A percentile compares a stretch with the other conserved stretches of the same genome.
Conservation (phyloP, 1,140 invertebrate species). For the Hylyphantes graminicola region DNA sequence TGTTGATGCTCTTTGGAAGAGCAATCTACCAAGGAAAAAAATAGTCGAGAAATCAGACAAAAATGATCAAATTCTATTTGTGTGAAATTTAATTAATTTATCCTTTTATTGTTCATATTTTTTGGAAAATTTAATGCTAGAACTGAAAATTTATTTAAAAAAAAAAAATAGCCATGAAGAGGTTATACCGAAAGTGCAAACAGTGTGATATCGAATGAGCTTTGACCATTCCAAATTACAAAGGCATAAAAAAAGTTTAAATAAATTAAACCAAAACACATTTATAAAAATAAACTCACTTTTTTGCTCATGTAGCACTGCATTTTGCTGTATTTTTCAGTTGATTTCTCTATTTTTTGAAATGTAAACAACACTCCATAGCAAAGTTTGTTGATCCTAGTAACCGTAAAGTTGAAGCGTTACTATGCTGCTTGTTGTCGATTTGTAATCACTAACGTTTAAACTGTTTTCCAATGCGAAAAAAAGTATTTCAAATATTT, state of each 20-base stretch:
- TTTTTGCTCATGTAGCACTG: slow-evolving; percentile 54
- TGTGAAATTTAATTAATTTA: not conserved
- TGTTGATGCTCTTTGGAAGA: slow-evolving; percentile 92
- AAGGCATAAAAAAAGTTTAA: not conserved
- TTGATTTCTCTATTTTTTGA: not conserved
- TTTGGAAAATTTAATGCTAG: not conserved
- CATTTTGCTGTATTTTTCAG: not conserved
- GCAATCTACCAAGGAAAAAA: slow-evolving; percentile 77
- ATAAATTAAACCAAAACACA: not conserved
- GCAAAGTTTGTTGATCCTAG: not conserved
- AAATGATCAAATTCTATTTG: not conserved
- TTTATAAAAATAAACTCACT: not conserved
- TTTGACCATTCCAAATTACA: too few species aligned
- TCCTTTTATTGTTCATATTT: not conserved
- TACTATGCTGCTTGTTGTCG: not conserved
- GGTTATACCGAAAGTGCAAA: not conserved
- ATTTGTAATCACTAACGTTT: not conserved
- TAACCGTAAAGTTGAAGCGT: not conserved
- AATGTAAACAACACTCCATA: slow-evolving; percentile 1
- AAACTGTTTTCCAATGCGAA: not conserved
- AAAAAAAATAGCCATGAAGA: not conserved
- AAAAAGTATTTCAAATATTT: too few species aligned
- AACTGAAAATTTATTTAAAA: too few species aligned
- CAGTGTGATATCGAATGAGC: not conserved
- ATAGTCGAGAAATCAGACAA: not conserved